These are phyloP conservation scores for Alethe diademata DNA, from an alignment of 2,113 vertebrate species.

Conservation along the genomic window DNA sequence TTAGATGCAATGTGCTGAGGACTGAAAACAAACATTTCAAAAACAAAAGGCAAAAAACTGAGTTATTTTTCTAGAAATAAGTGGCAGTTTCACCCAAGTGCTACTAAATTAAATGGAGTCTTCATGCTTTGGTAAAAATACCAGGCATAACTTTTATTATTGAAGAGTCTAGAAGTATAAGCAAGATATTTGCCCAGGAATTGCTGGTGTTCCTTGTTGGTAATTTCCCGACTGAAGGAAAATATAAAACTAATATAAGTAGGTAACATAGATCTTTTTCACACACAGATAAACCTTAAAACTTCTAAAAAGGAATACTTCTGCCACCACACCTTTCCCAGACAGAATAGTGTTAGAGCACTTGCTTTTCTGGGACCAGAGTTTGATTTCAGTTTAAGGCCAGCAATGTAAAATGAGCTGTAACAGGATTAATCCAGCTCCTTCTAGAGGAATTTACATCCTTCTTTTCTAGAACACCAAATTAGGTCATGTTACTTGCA, in stretches of 20 bases:
- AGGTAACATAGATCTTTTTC: neutral
- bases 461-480: conserved; percentile 39
- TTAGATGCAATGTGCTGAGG: neutral
- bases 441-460: conserved; percentile 37
- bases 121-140: neutral
- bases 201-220: neutral
- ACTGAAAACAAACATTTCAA: neutral
- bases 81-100: neutral
- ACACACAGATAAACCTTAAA: neutral
- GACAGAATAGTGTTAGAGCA: neutral
- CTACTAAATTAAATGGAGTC: neutral
- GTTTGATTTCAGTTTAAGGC: conserved; percentile 27
- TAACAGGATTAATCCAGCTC: conserved; percentile 19
- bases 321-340: neutral
- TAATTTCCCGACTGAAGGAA: neutral
- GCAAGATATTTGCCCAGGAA: neutral
- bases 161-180: neutral
- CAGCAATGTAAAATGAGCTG: conserved; percentile 45
- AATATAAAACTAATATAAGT: neutral
- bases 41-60: neutral
- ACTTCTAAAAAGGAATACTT: neutral
- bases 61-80: neutral
- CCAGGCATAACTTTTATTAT: neutral
- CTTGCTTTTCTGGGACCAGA: conserved; percentile 43
- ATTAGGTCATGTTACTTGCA: neutral